Base-by-base conservation (phyloP, 2,797 vertebrate genomes). In the Limnodromus scolopaceus region DNA sequence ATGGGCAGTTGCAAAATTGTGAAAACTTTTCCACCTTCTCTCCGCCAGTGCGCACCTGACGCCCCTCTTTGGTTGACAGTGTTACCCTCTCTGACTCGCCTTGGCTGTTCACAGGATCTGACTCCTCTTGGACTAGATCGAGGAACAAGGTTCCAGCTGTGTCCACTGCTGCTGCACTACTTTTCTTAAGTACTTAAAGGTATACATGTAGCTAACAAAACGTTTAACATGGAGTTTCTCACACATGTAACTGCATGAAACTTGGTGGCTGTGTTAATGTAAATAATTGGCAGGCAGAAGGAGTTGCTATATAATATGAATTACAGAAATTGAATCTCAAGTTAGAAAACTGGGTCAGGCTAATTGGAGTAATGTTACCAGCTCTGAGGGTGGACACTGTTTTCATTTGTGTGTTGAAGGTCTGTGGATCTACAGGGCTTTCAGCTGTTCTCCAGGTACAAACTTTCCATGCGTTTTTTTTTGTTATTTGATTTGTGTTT, bases 1-100 rank as follows among this genome's bases (percentile, higher is more conserved):
- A 30, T 6, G 20, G 38, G 15, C 36, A 61, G 3, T 0, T 41
- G 76, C n/a, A 60, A 48, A 85, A 22, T 0, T 17, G 16, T 76
- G 51, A 16, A 58, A 70, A 20, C 13, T 10, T 84, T 82, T 81
- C 17, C 64, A 38, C 20, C 19, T 74, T 55, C 22, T 61, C 7
- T 64, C 30, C 2, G 5, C 51, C 17, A 2, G 14, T 16, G 1
- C 10, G 3, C 32, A 28, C 15, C 11, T 5, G 2, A 36, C 22
- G 39, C 3, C 11, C 7, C 1, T 0, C 8, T 30, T 0, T 1
- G 28, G 27, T 13, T 6, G n/a, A 22, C 13, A 5, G 27, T 1
- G 0, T 64, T 61, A 38, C 4, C 7, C 34, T 64, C 48, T 55
- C 48, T 0, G 9, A 24, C 39, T 74, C 1, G 0, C 9, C 39